These are phyloP conservation scores for Lophochroa leadbeateri DNA, from an alignment of 2,113 vertebrate species.

Conservation along the genomic window DNA sequence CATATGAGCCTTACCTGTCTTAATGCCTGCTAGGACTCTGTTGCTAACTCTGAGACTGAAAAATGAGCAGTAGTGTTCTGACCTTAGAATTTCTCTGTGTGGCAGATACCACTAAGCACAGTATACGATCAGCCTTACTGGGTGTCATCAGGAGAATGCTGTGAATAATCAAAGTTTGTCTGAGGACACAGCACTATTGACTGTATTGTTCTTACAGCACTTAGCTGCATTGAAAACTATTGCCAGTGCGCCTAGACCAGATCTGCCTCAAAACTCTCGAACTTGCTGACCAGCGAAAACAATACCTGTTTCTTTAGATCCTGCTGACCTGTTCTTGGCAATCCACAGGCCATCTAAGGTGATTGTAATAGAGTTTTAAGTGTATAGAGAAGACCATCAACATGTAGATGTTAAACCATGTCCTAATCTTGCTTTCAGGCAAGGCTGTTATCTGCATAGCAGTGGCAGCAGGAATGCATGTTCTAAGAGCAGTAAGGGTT, in stretches of 20 bases:
- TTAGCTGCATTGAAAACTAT: background rate
- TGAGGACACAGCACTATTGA: background rate
- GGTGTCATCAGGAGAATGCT: background rate
- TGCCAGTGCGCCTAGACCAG: background rate
- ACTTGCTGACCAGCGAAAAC: background rate
- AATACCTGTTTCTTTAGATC: background rate
- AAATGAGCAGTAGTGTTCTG: background rate
- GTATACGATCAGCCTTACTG: background rate
- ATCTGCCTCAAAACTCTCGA: background rate
- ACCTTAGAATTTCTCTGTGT: background rate
- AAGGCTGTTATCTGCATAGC: background rate
- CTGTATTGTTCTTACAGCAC: background rate
- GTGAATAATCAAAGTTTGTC: background rate
- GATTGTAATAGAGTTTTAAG: background rate
- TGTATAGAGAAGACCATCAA: background rate
- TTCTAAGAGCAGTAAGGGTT: background rate
- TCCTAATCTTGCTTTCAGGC: background rate
- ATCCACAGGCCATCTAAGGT: background rate
- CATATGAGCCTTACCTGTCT: background rate
- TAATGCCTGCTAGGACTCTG: background rate
- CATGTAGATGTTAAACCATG: accelerated
- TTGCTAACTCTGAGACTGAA: background rate
- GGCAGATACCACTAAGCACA: background rate
- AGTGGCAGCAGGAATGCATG: accelerated
- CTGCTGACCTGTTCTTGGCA: background rate